These are phyloP conservation scores for Drosophila sp. DNA, from an alignment of 1,140 invertebrate genomes.

Conservation along the genomic window DNA sequence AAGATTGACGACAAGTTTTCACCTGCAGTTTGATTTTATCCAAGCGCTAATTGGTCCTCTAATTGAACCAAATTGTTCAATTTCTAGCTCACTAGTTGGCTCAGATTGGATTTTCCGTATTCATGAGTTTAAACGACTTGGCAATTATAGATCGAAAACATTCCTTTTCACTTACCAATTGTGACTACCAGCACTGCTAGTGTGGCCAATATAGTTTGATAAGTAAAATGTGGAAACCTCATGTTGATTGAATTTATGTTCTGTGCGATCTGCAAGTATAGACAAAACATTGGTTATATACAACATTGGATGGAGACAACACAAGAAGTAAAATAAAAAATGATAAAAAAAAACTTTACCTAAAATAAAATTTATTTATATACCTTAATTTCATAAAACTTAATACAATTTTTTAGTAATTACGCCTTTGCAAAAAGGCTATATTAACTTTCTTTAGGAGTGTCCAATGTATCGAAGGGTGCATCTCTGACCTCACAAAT, in stretches of 20 bases:
- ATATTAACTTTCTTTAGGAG: too few species aligned
- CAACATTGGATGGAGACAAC: too few species aligned
- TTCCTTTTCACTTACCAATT: constrained; percentile 52
- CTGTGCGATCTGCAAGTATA: constrained; percentile 28
- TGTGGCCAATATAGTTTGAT: constrained; percentile 31
- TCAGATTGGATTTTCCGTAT: not conserved
- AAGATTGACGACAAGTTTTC: not conserved
- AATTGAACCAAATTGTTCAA: constrained; percentile 25
- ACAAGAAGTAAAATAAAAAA: too few species aligned
- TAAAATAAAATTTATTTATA: too few species aligned
- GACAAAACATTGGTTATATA: too few species aligned
- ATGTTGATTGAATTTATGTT: constrained; percentile 30
- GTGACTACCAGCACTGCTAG: constrained; percentile 32
- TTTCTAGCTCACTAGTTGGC: not conserved
- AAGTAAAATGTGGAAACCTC: constrained; percentile 49
- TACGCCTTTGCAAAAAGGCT: too few species aligned
- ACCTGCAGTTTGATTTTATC: not conserved
- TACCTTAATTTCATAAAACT: too few species aligned
- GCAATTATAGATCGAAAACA: not conserved
- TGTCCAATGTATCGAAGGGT: too few species aligned
- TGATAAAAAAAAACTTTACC: too few species aligned
- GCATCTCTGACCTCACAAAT: too few species aligned
- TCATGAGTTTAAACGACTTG: not conserved
- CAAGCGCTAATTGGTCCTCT: not conserved
- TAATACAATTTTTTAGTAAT: too few species aligned